These are phyloP conservation scores for Megaceryle alcyon DNA, from an alignment of 2,797 vertebrate genomes.

Conservation along the genomic window DNA sequence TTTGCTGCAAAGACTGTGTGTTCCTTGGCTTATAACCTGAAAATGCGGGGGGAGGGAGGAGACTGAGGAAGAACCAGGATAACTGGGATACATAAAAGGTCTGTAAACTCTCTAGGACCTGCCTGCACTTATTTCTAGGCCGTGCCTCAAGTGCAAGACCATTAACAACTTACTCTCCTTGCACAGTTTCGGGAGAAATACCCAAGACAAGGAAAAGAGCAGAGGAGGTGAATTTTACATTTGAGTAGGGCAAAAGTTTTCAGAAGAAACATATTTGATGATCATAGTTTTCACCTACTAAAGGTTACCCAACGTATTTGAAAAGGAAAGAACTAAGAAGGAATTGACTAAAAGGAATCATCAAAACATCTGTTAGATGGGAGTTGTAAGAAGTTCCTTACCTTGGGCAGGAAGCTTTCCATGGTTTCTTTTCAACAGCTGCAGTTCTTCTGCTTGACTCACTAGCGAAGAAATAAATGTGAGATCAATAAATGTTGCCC, in stretches of 20 bases:
- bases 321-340: neutral
- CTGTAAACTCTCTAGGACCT: neutral
- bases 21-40: neutral
- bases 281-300: neutral
- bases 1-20: neutral
- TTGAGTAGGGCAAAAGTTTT: neutral
- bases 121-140: neutral
- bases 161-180: neutral
- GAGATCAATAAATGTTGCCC: neutral
- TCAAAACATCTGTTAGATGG: neutral
- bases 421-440: constrained; percentile 51
- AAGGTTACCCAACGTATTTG: neutral
- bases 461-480: constrained; percentile 67
- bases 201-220: neutral
- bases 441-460: constrained; percentile 61
- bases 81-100: neutral
- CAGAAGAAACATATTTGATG: neutral
- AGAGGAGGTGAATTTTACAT: neutral
- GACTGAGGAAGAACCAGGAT: neutral
- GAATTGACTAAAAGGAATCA: neutral
- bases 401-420: constrained; percentile 51
- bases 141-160: neutral
- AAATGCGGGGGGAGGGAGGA: neutral
- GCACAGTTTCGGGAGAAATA: neutral
- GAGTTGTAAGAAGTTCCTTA: constrained; percentile 72